A percentile compares a stretch with the other conserved stretches of the same genome.
Conservation (phyloP, 2,888 invertebrate genomes). For the Brachyptera risi region DNA sequence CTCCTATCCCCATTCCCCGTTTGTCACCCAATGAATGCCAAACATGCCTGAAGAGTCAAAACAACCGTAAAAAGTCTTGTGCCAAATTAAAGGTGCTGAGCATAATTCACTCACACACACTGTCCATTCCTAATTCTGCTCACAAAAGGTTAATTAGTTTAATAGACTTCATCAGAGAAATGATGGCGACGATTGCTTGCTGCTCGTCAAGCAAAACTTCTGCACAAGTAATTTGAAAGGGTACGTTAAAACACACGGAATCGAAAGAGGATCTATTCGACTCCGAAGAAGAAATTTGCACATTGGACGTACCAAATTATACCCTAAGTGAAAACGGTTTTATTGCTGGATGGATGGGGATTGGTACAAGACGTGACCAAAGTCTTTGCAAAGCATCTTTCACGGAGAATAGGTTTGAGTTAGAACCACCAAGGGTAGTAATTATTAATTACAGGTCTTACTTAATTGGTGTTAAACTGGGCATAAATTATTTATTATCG, state of each 20-base stretch:
- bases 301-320: slow-evolving; percentile 27
- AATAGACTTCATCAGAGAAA: slow-evolving; percentile 28
- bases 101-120: slow-evolving; percentile 12
- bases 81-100: slow-evolving; percentile 24
- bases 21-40: slow-evolving; percentile 29
- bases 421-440: not conserved
- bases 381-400: slow-evolving; percentile 7
- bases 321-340: slow-evolving; percentile 27
- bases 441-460: not conserved
- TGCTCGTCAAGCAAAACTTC: slow-evolving; percentile 14
- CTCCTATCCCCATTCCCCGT: slow-evolving; percentile 4
- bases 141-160: slow-evolving; percentile 31
- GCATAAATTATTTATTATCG: too few relatives aligned
- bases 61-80: slow-evolving; percentile 29
- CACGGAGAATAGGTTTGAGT: too few relatives aligned
- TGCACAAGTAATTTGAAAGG: slow-evolving; percentile 14
- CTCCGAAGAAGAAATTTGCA: slow-evolving; percentile 27
- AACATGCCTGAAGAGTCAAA: slow-evolving; percentile 26
- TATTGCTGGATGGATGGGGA: slow-evolving; percentile 18
- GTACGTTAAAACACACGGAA: not conserved
- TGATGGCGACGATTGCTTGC: slow-evolving; percentile 26
- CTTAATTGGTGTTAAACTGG: too few relatives aligned
- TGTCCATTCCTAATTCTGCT: slow-evolving; percentile 26
- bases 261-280: not conserved
- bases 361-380: slow-evolving; percentile 3